Evolutionary conservation across 2,113 vertebrate genomes (phyloP), one percentile per base, ranked within the genome.

Genomic region (Rallus limicola): DNA sequence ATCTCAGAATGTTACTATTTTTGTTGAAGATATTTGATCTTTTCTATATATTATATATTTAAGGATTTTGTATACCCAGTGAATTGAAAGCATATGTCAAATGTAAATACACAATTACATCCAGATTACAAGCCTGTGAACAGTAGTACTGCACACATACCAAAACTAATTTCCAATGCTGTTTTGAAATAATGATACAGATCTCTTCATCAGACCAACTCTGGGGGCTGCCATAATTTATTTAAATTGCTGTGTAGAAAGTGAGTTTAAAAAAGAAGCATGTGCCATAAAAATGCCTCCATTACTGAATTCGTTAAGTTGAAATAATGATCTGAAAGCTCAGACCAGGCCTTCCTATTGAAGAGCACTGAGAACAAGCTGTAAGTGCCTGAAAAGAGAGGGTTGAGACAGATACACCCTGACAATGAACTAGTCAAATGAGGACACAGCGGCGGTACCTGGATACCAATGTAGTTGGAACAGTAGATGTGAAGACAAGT

Each of bases 41-140:
- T 82, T 34, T 68, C 13, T 14, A 52, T 53, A 53, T 53, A 9
- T 18, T 46, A 59, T 48, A 76, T 42, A 34, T 56, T 29, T 40
- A 71, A 93, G 72, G 52, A 70, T 86, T 94, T 76, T 93, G 82
- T 80, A 75, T 16, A 91, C 38, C 48, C 95, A 92, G 38, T 83
- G 92, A 92, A 86, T 60, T 24, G 13, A 89, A 96, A 96, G 86
- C 83, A 24, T 29, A 44, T 6, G 13, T 86, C 69, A 95, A 84
- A 65, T 78, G 75, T 64, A 79, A 79, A 64, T 55, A 93, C 31
- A 68, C 11, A 31, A 16, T 62, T 75, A 91, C 44, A 86, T 78
- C 79, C 59, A 13, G 58, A 85, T 24, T 19, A 96, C 29, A 64
- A 83, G 90, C 72, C 50, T 93, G 25, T 29, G 68, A 96, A 86